phyloP scores from a whole-genome alignment of 2,888 invertebrate genomes.

The Octonoba sinensis region DNA sequence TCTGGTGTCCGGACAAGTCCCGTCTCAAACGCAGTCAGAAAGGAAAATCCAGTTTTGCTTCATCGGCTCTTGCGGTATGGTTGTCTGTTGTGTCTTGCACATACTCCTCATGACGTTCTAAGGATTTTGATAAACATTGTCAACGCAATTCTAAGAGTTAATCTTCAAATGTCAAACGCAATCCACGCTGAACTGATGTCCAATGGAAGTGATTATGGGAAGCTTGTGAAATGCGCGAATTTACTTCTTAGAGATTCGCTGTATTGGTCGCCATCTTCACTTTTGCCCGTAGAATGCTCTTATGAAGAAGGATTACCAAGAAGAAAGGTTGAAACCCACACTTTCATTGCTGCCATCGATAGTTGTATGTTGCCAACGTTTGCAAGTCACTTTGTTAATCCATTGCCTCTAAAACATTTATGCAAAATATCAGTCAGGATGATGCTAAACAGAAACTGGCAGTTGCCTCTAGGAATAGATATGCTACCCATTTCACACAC shows the following conservation, averaged over 20 bases:
- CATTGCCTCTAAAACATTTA: not conserved
- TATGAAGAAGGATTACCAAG: too few species aligned
- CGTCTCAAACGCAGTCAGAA: not conserved
- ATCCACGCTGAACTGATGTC: too few species aligned
- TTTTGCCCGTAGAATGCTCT: too few species aligned
- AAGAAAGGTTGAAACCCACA: too few species aligned
- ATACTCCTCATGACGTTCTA: too few species aligned
- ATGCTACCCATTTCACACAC: not conserved
- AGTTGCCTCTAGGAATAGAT: not conserved
- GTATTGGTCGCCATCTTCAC: not conserved
- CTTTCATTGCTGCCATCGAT: not conserved
- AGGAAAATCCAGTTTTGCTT: not conserved
- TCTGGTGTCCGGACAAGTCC: not conserved
- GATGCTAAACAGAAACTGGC: not conserved
- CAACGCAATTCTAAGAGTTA: too few species aligned
- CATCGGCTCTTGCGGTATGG: not conserved
- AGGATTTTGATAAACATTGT: too few species aligned
- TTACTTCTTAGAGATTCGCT: not conserved
- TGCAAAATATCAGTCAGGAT: not conserved
- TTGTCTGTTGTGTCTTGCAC: too few species aligned
- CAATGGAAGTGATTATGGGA: too few species aligned
- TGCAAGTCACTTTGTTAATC: not conserved
- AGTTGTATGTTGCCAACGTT: not conserved
- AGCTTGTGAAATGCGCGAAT: not conserved
- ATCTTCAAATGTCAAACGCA: too few species aligned